phyloP scores from a whole-genome alignment of 53 echinoderm and acorn worm genomes.

The Antedon mediterranea region DNA sequence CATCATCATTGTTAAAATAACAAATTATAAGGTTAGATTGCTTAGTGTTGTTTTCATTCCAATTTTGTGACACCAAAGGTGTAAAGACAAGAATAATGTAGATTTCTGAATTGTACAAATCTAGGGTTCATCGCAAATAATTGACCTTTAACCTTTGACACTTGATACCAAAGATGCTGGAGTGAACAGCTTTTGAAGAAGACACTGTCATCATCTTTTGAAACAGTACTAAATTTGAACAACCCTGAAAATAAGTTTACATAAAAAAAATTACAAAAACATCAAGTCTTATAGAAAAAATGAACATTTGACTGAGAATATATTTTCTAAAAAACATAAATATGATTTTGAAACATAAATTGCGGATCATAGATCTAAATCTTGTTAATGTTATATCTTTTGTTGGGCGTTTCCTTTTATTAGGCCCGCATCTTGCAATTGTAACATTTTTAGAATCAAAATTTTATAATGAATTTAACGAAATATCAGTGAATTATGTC shows the following conservation, averaged over 20 bases:
- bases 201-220: not conserved
- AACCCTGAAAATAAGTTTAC: not conserved
- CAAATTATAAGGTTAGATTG: not conserved
- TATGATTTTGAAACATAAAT: not conserved
- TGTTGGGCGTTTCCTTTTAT: not conserved
- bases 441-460: not conserved
- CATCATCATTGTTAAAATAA: not conserved
- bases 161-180: slow-evolving; percentile 1
- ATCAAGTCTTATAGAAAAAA: not conserved
- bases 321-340: not conserved
- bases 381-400: not conserved
- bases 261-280: not conserved
- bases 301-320: not conserved
- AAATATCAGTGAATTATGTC: no score
- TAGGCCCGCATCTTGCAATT: not conserved
- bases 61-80: not conserved
- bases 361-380: not conserved
- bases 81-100: not conserved
- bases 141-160: not conserved
- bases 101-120: not conserved
- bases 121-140: not conserved
- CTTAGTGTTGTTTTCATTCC: not conserved
- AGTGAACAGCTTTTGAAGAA: not conserved
- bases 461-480: not conserved
- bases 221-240: not conserved